Evolutionary conservation across 2,888 invertebrate species (phyloP), one percentile per base, ranked within the genome.

Genomic region (Bombylius discolor): DNA sequence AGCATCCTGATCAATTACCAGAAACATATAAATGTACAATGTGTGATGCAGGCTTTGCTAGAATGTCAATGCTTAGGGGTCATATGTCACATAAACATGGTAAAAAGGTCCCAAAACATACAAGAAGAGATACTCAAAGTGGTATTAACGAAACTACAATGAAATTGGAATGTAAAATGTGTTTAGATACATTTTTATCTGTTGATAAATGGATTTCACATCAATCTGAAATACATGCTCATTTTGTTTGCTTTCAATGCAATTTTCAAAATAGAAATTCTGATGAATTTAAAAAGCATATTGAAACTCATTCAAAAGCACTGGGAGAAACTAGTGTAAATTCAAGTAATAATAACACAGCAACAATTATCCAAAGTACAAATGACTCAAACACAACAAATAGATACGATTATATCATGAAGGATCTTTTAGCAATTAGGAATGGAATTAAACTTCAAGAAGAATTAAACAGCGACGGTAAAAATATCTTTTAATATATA

Each of bases 1-100:
- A 74, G 59, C 74, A 74, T 67, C 74, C 74, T 0, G 72, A 73
- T 58, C 73, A 74, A 59, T 60, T 74, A 59, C 74, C 74, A 11
- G 69, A 72, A 56, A 72, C 72, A 1, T 74, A 74, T 62, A 71
- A 71, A 56, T 74, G 74, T 56, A 70, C 72, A 2, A 66, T 68
- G 5, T 74, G 74, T 50, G 65, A 71, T 11, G 64, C 67, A 33
- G 74, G 74, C 12, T 74, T 71, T 66, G 72, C 74, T 2, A 65
- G 74, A 7, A 66, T 74, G 52, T 71, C 72, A 5, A 72, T 73
- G 58, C 64, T 74, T 39, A 67, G 74, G 4, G 74, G 74, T 55
- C 74, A 74, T 58, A 72, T 74, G 70, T 65, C 70, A 39, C 68
- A 66, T 36, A 66, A 67, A 7, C 74, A 74, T 60, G 69, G 68